Evolutionary conservation across 2,888 invertebrate genomes (phyloP), one percentile per base, ranked within the genome.

Genomic region (Nomada fucata): DNA sequence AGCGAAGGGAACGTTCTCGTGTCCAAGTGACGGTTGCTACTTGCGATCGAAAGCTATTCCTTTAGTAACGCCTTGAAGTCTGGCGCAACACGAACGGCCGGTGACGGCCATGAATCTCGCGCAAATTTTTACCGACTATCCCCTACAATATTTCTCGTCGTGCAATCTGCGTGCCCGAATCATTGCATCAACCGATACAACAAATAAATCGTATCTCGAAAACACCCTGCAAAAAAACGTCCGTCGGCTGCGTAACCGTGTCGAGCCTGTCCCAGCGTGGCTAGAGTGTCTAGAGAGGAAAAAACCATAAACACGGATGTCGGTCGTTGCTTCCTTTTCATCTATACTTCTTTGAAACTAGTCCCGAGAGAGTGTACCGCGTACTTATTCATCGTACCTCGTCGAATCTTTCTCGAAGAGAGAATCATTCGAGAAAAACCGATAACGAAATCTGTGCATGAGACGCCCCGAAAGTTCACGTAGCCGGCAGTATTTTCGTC

Each of bases 31-130:
- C 68, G 68, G n/a, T 18, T 50, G 13, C 61, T 44, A 65, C 60
- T 10, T 47, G 47, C 69, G 64, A 26, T 10, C 53, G 63, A 52
- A 63, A 42, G 18, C n/a, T n/a, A 15, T 47, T 50, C 20, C 13
- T 60, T 60, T 57, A 70, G 74, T 79, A 79, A 74, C 65, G 69
- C 73, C 68, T 73, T 68, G 60, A 69, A 73, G 64, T 47, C 74
- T 76, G 70, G 59, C 64, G 20, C 29, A 36, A 60, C 55, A 71
- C 44, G 79, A 55, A 79, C 59, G 64, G 7, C 47, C 36, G n/a
- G 26, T 26, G 13, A 72, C 44, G 26, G 36, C 50, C 13, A 65
- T 11, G 20, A 55, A 18, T 47, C 13, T 53, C 47, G 20, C 63
- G 53, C 59, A 64, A 29, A 75, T 20, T 69, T 29, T 60, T 20